phyloP scores from a whole-genome alignment of 2,113 vertebrate species.

The Indri indri region DNA sequence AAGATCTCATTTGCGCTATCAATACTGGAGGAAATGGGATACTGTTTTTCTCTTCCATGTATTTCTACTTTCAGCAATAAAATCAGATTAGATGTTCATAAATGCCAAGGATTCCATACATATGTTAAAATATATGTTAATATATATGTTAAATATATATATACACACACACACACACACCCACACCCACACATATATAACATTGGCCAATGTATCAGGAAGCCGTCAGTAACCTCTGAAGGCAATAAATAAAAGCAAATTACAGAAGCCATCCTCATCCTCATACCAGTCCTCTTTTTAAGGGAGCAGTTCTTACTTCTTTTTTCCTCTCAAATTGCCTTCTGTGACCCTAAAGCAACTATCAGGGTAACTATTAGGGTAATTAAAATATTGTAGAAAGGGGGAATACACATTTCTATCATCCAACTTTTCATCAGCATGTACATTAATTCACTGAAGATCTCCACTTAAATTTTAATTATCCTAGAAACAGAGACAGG shows the following conservation, averaged over 20 bases:
- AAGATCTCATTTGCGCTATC: conserved; percentile 27
- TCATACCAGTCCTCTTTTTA: background rate
- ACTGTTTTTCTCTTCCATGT: background rate
- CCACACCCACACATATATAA: too few relatives aligned
- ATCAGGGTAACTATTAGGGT: background rate
- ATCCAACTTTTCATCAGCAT: background rate
- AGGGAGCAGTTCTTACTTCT: background rate
- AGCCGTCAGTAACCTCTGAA: background rate
- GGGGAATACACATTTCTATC: background rate
- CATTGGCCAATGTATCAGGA: background rate
- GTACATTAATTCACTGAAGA: background rate
- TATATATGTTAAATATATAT: background rate
- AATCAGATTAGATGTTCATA: conserved; percentile 34
- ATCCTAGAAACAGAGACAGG: background rate
- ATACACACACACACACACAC: too few relatives aligned
- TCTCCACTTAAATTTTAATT: conserved; percentile 13
- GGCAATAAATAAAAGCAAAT: background rate
- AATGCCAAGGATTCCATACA: background rate
- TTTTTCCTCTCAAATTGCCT: background rate
- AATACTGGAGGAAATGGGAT: conserved; percentile 46
- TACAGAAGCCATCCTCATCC: background rate
- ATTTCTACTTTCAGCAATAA: conserved; percentile 23
- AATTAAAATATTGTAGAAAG: background rate
- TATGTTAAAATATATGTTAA: background rate
- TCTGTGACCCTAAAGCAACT: background rate